phyloP scores from a whole-genome alignment of 2,888 invertebrate genomes.

The Morinoia aosen region DNA sequence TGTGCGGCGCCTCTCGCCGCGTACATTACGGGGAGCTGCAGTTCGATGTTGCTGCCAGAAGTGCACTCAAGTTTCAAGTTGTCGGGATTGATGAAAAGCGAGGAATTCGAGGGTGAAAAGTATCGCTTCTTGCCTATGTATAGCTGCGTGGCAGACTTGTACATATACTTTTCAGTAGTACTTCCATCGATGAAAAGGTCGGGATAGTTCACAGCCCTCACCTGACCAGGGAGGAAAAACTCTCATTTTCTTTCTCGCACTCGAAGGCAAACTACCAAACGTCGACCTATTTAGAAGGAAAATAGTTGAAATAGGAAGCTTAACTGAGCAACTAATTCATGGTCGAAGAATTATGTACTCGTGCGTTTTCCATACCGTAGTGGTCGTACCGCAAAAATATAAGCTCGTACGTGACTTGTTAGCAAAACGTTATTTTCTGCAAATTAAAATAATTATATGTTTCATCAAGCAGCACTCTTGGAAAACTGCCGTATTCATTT shows the following conservation, averaged over 20 bases:
- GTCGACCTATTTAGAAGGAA: too few relatives aligned
- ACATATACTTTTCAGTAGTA: not conserved
- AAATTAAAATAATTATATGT: not conserved
- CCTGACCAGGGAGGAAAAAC: not conserved
- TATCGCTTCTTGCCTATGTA: not conserved
- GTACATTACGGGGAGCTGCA: not conserved
- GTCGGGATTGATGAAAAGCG: not conserved
- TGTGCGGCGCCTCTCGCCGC: not conserved
- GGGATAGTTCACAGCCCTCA: not conserved
- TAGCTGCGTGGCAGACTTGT: not conserved
- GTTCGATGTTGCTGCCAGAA: not conserved
- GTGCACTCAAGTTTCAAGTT: not conserved
- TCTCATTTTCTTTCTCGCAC: not conserved
- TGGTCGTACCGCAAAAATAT: too few relatives aligned
- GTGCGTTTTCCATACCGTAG: too few relatives aligned
- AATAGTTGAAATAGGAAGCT: too few relatives aligned
- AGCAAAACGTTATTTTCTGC: not conserved
- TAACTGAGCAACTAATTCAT: too few relatives aligned
- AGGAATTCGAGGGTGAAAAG: constrained; percentile 1
- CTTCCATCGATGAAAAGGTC: not conserved
- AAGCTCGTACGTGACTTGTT: too few relatives aligned
- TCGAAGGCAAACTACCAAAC: too few relatives aligned
- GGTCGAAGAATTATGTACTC: too few relatives aligned
- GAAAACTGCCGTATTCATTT: not conserved
- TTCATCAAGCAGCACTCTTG: not conserved